Percentiles rank a stretch among this genome's conserved stretches.
These are phyloP conservation scores for Trissolcus basalis DNA, from an alignment of 1,140 invertebrate genomes.

Conservation along the genomic window DNA sequence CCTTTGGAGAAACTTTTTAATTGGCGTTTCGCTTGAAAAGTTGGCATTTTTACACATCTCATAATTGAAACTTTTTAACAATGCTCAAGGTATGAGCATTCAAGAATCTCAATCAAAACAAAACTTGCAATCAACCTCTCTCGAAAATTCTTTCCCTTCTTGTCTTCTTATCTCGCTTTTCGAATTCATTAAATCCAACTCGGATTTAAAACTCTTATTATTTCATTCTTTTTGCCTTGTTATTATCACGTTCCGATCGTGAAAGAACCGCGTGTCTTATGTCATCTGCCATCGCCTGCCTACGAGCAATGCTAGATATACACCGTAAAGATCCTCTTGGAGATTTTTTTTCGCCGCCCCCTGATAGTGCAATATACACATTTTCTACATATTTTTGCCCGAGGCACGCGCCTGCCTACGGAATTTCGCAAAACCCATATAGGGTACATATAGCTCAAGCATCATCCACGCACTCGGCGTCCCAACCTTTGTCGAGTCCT, in stretches of 20 bases:
- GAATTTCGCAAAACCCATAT: conserved; percentile 32
- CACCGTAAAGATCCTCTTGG: too few species aligned
- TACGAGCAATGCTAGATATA: too few species aligned
- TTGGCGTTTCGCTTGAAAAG: conserved; percentile 27
- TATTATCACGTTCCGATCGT: conserved; percentile 30
- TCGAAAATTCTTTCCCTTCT: too few species aligned
- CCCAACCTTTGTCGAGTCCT: conserved; percentile 6
- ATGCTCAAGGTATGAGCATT: not conserved
- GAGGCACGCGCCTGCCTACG: conserved; percentile 42
- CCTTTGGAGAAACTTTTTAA: conserved; percentile 30
- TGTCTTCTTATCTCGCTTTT: too few species aligned
- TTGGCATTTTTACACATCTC: conserved; percentile 26
- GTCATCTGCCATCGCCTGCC: conserved; percentile 29
- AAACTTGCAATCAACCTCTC: too few species aligned
- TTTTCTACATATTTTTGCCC: conserved; percentile 41
- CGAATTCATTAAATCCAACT: too few species aligned
- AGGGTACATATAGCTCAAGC: conserved; percentile 8
- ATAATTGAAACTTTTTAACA: conserved; percentile 8
- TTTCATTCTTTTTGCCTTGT: conserved; percentile 5
- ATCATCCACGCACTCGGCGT: conserved; percentile 28
- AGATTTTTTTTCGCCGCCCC: conserved; percentile 28
- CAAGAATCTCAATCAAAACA: too few species aligned
- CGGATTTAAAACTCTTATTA: too few species aligned
- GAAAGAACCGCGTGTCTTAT: conserved; percentile 27
- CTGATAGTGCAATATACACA: conserved; percentile 37